Evolutionary conservation across 2,113 vertebrate genomes (phyloP), one percentile per base, ranked within the genome.

Genomic region (Nothocercus julius): DNA sequence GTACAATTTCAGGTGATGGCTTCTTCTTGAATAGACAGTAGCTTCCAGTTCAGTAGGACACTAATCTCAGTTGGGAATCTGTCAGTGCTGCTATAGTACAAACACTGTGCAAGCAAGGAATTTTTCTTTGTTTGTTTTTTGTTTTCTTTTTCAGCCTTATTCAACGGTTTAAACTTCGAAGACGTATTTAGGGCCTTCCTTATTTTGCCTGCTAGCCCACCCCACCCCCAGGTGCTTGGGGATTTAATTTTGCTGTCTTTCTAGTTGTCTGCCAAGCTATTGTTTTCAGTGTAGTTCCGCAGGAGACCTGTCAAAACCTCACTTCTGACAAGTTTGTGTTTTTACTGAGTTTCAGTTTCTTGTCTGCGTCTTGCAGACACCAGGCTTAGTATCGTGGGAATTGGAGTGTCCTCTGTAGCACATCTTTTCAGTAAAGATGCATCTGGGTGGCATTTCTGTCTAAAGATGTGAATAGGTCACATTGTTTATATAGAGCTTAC

Each of bases 251-350:
- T 89, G 91, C 69, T 86, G 51, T 90, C 86, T 94, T 69, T 53
- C 49, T 73, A 62, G 70, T 45, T 85, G 64, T 90, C 89, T 95
- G 58, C 78, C 54, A 91, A 73, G 82, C 70, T 82, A 15, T 44
- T 15, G 44, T 53, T 91, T 95, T 92, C 74, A 58, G 13, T 92
- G 63, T 90, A 82, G 72, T 89, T 89, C 89, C 89, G 73, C 92
- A 58, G 92, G 95, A 94, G 81, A 93, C 77, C 81, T 95, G 81
- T n/a, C 84, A 92, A 76, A 93, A 87, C 34, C 49, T 89, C 67
- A 49, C 56, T 92, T 93, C 40, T 92, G 51, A 88, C 79, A 90
- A 95, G 85, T 40, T 72, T 53, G 7, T 88, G 22, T 85, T 95
- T 90, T 90, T 87, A 78, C 73, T 6, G 7, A 61, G 66, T 90